Evolutionary conservation across 2,888 invertebrate genomes (phyloP), one percentile per base, ranked within the genome.

Genomic region (Cheilosia soror): DNA sequence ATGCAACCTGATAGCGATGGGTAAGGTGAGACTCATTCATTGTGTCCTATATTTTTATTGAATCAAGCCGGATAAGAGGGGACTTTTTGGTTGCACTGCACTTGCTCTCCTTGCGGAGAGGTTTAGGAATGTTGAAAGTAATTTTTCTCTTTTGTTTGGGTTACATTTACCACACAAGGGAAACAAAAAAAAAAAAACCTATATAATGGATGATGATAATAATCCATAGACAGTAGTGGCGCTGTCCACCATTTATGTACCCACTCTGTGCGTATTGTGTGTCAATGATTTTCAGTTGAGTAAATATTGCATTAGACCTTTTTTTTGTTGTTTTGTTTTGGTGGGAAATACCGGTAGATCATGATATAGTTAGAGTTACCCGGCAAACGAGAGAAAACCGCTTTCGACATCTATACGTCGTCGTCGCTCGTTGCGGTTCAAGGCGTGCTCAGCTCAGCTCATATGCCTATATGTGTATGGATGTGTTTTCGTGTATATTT

Each of bases 231-330:
- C 11, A 4, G 27, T 27, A n/a, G n/a, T 31, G 49, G 20, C 11
- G 15, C 31, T 55, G 57, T 68, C 55, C 68, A 31, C 37, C 37
- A 37, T 37, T 42, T 42, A 37, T 33, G 47, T 44, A 31, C 49
- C 73, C 31, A 29, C 55, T 65, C n/a, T 62, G 63, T 65, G 75
- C 65, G 73, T 66, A 75, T 76, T 69, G 63, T 81, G 57, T 81
- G 69, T 76, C 76, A 76, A 76, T 76, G 71, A 58, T 71, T 82
- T 82, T 72, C 82, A 77, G 71, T 82, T 77, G 77, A 72, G 77
- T 66, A 82, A 77, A 82, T 71, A 81, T 71, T 82, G 40, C 58
- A 49, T 66, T n/a, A 63, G 47, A 25, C 13, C 15, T 25, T 40
- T 33, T 47, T 37, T 42, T 60, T 51, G 55, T 63, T 27, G 55